phyloP scores from a whole-genome alignment of 2,113 vertebrate species.

The Lepus americanus region DNA sequence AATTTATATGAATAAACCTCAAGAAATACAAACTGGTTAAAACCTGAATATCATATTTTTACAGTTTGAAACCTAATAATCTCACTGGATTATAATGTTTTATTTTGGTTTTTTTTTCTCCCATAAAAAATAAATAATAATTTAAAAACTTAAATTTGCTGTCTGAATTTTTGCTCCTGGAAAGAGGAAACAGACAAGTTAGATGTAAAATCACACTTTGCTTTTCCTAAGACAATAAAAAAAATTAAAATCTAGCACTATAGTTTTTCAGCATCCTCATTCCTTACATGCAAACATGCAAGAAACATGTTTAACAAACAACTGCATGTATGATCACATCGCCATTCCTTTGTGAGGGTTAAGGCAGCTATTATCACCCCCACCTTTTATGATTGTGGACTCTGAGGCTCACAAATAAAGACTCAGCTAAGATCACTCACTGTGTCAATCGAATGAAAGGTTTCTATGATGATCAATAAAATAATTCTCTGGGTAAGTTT shows the following conservation, averaged over 20 bases:
- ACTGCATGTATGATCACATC: not conserved
- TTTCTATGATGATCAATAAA: conserved; percentile 58
- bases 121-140: conserved; percentile 16
- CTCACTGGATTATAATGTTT: conserved; percentile 26
- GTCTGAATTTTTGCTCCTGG: not conserved
- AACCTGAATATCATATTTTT: not conserved
- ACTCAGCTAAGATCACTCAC: not conserved
- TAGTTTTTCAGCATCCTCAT: not conserved
- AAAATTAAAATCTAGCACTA: not conserved
- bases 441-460: not conserved
- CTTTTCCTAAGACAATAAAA: not conserved
- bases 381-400: not conserved
- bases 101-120: not conserved
- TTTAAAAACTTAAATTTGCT: conserved; percentile 22
- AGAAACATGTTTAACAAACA: not conserved
- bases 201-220: not conserved
- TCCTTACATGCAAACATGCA: not conserved
- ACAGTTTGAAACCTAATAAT: not conserved
- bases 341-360: not conserved
- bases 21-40: not conserved
- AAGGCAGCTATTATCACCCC: not conserved
- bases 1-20: conserved; percentile 9
- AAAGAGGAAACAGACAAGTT: not conserved
- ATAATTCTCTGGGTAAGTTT: conserved; percentile 49
- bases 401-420: not conserved